Evolutionary conservation across 2,888 invertebrate species (phyloP), one percentile per base, ranked within the genome.

Genomic region (Peribatodes rhomboidaria): DNA sequence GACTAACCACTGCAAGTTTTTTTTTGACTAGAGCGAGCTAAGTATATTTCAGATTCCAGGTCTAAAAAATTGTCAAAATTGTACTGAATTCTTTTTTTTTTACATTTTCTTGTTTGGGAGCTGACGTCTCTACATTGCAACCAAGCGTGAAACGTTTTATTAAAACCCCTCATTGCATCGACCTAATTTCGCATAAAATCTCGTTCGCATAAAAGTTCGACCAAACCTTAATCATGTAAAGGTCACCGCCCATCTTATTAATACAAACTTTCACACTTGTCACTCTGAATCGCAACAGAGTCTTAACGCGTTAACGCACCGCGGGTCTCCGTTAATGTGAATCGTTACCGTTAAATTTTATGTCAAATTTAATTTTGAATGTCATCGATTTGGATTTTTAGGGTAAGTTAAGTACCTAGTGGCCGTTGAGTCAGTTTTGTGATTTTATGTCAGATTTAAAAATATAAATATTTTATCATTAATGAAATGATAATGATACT

Each of bases 251-350:
- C 33, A 55, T 55, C 55, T 20, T 44, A 20, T 31, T 72, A 75
- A 75, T 69, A 70, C 69, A 65, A 62, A 75, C 70, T 70, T 74
- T 76, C 76, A 71, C 78, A 76, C 73, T 71, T 78, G 80, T 79
- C 79, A 73, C 18, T 53, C 71, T 71, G 70, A 72, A 77, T 73
- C 67, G 61, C 42, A 39, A 68, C 61, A 47, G 42, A 55, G 53
- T 39, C 49, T 62, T 60, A 14, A 27, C 59, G 46, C 50, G 14
- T 49, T 56, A 46, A 60, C 59, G 39, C 35, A 37, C 54, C 44
- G 55, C 31, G 52, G 59, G 58, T 41, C 31, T 20, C 37, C 42
- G 27, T 14, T 49, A 16, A 41, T 49, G 9, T 47, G 37, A 39
- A 31, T 4, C 2, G 20, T 41, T n/a, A 52, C 59, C 59, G 50